phyloP scores from a whole-genome alignment of 2,797 vertebrate species.

The Anguilla pacifica region DNA sequence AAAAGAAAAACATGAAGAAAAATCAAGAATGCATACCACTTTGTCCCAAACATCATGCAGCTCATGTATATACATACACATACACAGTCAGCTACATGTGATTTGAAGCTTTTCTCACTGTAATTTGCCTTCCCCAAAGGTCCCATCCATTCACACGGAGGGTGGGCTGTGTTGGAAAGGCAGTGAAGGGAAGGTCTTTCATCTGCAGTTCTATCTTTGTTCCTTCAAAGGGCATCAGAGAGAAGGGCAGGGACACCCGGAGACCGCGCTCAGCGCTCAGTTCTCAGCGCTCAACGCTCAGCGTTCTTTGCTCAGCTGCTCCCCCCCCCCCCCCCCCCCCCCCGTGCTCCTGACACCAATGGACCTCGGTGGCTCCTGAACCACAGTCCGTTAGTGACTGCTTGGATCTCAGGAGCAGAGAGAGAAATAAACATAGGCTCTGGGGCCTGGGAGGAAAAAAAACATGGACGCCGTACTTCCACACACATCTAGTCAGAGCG shows the following conservation, averaged over 20 bases:
- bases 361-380: background rate
- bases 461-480: slow-evolving; percentile 41
- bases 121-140: background rate
- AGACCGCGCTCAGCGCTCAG: background rate
- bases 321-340: background rate
- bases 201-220: slow-evolving; percentile 24
- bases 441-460: background rate
- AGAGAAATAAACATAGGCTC: background rate
- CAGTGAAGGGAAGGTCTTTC: slow-evolving; percentile 3
- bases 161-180: slow-evolving; percentile 6
- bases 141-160: background rate
- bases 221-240: slow-evolving; percentile 26
- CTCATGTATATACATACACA: background rate
- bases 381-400: background rate
- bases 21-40: too few species aligned
- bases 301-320: background rate
- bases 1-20: too few species aligned
- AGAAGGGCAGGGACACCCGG: slow-evolving; percentile 17
- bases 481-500: slow-evolving; percentile 50
- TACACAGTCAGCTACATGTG: background rate
- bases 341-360: slow-evolving; percentile 2
- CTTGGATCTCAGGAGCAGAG: background rate
- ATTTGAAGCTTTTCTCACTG: background rate
- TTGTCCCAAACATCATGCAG: too few species aligned
- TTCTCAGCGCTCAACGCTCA: background rate